Evolutionary conservation across 2,888 invertebrate genomes (phyloP).

Genomic region (Drosophila mercatorum): DNA sequence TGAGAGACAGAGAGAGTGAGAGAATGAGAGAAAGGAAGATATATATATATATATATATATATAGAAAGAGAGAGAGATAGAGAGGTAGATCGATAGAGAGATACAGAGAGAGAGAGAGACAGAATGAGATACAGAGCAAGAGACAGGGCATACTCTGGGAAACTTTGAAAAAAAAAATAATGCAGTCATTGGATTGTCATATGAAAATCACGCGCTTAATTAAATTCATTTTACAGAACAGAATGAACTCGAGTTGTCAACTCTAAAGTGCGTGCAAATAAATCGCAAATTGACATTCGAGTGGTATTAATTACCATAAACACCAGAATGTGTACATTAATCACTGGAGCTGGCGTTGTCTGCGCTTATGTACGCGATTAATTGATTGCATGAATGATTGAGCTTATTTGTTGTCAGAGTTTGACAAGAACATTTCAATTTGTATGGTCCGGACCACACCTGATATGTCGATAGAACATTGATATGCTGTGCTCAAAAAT

Average conservation of each 20-base stretch:
- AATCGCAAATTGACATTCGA: constrained; percentile 46
- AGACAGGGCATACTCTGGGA: background rate
- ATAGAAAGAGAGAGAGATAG: background rate
- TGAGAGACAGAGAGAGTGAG: background rate
- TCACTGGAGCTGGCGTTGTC: constrained; percentile 61
- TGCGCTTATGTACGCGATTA: constrained; percentile 33
- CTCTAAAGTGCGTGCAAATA: constrained; percentile 54
- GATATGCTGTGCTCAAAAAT: constrained; percentile 25
- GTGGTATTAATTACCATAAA: constrained; percentile 58
- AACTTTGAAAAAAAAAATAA: background rate
- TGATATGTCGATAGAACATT: constrained; percentile 34
- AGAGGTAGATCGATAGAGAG: background rate
- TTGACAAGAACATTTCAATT: constrained; percentile 74
- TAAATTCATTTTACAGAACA: constrained; percentile 20
- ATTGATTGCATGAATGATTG: constrained; percentile 29
- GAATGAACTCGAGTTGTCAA: constrained; percentile 22
- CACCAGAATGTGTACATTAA: constrained; percentile 54
- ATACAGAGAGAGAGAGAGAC: background rate
- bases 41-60: background rate
- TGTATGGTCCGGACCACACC: constrained; percentile 64
- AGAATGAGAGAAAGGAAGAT: background rate
- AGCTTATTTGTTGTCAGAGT: constrained; percentile 44
- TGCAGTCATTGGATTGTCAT: background rate
- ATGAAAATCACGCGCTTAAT: constrained; percentile 15
- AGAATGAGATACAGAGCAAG: background rate